Evolutionary conservation across 2,888 invertebrate genomes (phyloP).

Genomic region (Dryobotodes eremita): DNA sequence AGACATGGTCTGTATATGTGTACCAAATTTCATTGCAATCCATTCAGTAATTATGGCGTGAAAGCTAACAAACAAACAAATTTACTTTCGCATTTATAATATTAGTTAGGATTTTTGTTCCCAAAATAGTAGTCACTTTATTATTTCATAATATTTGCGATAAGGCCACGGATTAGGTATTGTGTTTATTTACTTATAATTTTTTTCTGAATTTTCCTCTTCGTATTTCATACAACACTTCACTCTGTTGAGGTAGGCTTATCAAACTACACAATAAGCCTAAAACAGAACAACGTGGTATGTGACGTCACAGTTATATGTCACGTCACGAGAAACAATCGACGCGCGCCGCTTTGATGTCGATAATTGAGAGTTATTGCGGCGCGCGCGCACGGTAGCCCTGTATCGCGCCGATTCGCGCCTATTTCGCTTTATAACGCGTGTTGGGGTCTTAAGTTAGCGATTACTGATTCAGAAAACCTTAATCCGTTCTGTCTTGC

Average conservation of each 20-base stretch:
- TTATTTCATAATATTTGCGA: background rate
- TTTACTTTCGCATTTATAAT: no score
- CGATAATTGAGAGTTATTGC: constrained; percentile 74
- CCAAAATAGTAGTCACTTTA: background rate
- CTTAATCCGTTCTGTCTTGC: background rate
- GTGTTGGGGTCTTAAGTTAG: constrained; percentile 38
- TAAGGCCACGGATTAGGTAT: background rate
- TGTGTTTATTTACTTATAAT: background rate
- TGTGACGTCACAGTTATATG: constrained; percentile 42
- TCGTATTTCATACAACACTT: background rate
- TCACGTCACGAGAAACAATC: constrained; percentile 54
- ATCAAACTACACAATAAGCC: constrained; percentile 1
- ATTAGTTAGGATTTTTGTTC: no score
- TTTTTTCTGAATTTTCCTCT: background rate
- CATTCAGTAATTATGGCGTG: no score
- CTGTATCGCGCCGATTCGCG: constrained; percentile 52
- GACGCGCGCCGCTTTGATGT: constrained; percentile 65
- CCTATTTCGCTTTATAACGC: constrained; percentile 51
- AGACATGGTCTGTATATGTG: no score
- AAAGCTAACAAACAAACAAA: no score
- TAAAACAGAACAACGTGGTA: constrained; percentile 18
- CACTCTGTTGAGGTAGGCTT: constrained; percentile 11
- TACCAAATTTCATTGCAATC: no score
- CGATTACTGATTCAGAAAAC: constrained; percentile 6
- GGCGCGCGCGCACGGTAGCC: constrained; percentile 62